Evolutionary conservation across 1,140 invertebrate species (phyloP), one percentile per base, ranked within the genome.

Genomic region (Tachypleus tridentatus): DNA sequence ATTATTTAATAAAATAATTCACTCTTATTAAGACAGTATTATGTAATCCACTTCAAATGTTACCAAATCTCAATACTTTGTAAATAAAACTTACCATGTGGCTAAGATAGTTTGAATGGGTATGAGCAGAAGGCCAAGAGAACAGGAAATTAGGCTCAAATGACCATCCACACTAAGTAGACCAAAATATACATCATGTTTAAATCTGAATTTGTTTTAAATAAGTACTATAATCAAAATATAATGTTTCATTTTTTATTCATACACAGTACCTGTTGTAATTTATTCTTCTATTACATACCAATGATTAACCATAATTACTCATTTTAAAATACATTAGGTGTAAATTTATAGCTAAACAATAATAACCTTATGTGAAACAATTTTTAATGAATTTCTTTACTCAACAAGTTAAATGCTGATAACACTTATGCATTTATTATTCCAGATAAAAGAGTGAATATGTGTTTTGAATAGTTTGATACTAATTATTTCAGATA

Each of bases 111-210:
- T 7, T 11, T 8, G 53, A 57, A 57, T 49, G 61, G 51, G 63
- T 61, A 47, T 67, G 29, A 50, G 76, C 72, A 68, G 75, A 76
- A 8, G 78, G 78, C 78, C 78, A 79, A 7, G 72, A 69, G 64
- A 79, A 77, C 53, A 77, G 64, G 69, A 79, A 79, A 64, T 74
- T 77, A 48, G 78, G 78, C 63, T 74, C 74, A 59, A 76, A 73
- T 52, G 73, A 67, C 64, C 73, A 70, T 3, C 77, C 76, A 71
- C 76, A 76, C 78, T 79, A 66, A 49, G 68, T 58, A 64, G 50
- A 60, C 5, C 51, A 6, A 52, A 49, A 11, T 5, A 47, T 60
- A n/a, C 6, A 60, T n/a, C 4, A 7, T 50, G 9, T 59, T 11
- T 8, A 50, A 50, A 52, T 11, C 47, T 4, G 10, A 60, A 9